Conservation (phyloP, 1,140 invertebrate genomes). For the Venustaconcha ellipsiformis region DNA sequence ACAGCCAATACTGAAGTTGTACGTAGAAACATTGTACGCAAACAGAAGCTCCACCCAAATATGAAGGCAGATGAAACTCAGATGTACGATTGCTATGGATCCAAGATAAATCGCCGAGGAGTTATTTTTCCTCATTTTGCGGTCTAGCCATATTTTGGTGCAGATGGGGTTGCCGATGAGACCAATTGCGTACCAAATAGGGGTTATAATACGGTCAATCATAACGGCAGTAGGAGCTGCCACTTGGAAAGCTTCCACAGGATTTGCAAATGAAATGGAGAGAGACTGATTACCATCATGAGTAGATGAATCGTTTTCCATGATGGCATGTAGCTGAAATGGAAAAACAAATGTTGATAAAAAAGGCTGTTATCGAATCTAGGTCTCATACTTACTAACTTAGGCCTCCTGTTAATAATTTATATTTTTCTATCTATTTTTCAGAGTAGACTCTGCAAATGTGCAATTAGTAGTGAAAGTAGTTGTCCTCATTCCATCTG, state of each 20-base stretch:
- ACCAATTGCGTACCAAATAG: conserved; percentile 60
- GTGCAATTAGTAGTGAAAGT: too few relatives aligned
- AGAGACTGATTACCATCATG: too few relatives aligned
- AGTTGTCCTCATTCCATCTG: too few relatives aligned
- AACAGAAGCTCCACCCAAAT: conserved; percentile 47
- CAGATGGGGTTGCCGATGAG: conserved; percentile 59
- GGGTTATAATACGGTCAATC: conserved; percentile 48
- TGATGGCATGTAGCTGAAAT: too few relatives aligned
- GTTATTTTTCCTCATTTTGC: conserved; percentile 52
- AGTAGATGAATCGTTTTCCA: too few relatives aligned
- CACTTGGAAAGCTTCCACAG: neutral
- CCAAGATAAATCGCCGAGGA: conserved; percentile 65
- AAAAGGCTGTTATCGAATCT: too few relatives aligned
- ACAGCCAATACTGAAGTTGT: conserved; percentile 31
- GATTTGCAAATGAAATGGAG: too few relatives aligned
- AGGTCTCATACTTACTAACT: too few relatives aligned
- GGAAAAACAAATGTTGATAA: too few relatives aligned
- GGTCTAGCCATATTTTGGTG: conserved; percentile 58
- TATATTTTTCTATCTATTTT: too few relatives aligned
- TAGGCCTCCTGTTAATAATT: too few relatives aligned
- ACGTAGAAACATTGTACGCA: conserved; percentile 43
- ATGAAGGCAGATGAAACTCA: conserved; percentile 55
- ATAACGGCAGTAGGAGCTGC: conserved; percentile 39
- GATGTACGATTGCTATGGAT: conserved; percentile 57
- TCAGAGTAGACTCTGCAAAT: too few relatives aligned